A percentile compares a stretch with the other conserved stretches of the same genome.
Evolutionary conservation across 2,888 invertebrate genomes (phyloP).

Genomic region (Drosophila lacicola): DNA sequence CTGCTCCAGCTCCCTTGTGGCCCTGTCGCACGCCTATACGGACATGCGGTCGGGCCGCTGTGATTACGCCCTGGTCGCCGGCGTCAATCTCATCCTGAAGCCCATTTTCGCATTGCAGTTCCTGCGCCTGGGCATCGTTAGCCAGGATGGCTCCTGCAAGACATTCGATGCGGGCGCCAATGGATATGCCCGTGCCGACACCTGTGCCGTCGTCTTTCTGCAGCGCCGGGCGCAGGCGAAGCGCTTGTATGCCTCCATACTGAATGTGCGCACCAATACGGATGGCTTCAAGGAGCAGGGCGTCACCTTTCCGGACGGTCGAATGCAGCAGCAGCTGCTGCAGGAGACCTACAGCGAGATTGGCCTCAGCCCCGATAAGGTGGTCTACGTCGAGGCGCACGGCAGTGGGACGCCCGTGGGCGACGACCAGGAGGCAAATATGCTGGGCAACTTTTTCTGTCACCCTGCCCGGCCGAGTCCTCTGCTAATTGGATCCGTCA

Average conservation of each 20-base stretch:
- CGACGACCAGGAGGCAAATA: constrained; percentile 99
- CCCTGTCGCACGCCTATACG: constrained; percentile 92
- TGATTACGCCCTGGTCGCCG: constrained; percentile 97
- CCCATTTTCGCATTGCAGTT: constrained; percentile 97
- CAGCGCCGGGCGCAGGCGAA: constrained; percentile 92
- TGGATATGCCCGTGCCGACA: constrained; percentile 97
- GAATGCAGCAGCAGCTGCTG: constrained; percentile 92
- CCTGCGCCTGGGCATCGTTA: constrained; percentile 96
- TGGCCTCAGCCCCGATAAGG: constrained; percentile 91
- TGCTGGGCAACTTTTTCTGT: constrained; percentile 96
- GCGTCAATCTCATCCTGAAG: constrained; percentile 94
- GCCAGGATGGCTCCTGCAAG: constrained; percentile 93
- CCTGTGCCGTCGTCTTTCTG: constrained; percentile 92
- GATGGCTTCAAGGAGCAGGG: constrained; percentile 97
- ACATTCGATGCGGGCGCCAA: constrained; percentile 96
- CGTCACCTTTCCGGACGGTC: constrained; percentile 93
- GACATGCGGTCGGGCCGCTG: constrained; percentile 95
- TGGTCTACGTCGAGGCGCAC: constrained; percentile 98
- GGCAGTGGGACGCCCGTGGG: constrained; percentile 99
- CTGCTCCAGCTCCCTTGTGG: constrained; percentile 97
- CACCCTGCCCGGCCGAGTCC: constrained; percentile 90
- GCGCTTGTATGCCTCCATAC: constrained; percentile 93
- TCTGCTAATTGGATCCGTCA: constrained; percentile 97
- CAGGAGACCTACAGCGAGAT: constrained; percentile 94
- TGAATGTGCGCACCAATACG: constrained; percentile 95